Base-by-base conservation (phyloP, 2,113 vertebrate genomes). In the Triplophysa tibetana region DNA sequence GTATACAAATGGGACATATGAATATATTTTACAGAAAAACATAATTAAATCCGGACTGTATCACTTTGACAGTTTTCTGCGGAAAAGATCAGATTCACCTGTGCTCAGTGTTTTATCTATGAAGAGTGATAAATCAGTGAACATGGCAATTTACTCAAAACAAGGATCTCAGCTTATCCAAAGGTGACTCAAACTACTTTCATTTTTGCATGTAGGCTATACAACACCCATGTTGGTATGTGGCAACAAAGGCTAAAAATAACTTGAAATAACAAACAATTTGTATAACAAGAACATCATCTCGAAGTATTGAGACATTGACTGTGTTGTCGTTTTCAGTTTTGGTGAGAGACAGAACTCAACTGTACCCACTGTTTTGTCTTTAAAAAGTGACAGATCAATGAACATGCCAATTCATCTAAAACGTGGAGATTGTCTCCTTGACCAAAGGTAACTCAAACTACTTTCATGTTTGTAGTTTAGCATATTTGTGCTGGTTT, bases 61-160 rank as follows among this genome's bases (percentile, higher is more conserved):
- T 69, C 16, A 7, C 13, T 50, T 26, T 48, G 23, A 2, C 45
- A 48, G 77, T 11, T 19, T 38, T 43, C 17, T 38, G 23, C 12
- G 4, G 14, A 23, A 43, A 7, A 66, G 61, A 73, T n/a, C 78
- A 45, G 8, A 21, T 17, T 65, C 78, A 54, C 78, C 78, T 54
- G 68, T 11, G 13, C 33, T 6, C 60, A 80, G 58, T 65, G 41
- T 17, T n/a, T 33, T 23, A n/a, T 73, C 78, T 29, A 29, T 29
- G 26, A 29, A 29, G 3, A 29, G 26, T 29, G 26, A 29, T 29
- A 29, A 29, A 29, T 29, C 26, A 29, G 3, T 29, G 26, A 29
- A 1, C 26, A 29, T 3, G 26, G 2, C 26, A 2, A 29, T 26
- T 33, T 14, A 66, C 26, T 45, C 66, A 1, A 60, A 56, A 58